Percentiles rank a stretch among this genome's conserved stretches.
phyloP scores from a whole-genome alignment of 1,140 invertebrate genomes.

The Apolygus lucorum region DNA sequence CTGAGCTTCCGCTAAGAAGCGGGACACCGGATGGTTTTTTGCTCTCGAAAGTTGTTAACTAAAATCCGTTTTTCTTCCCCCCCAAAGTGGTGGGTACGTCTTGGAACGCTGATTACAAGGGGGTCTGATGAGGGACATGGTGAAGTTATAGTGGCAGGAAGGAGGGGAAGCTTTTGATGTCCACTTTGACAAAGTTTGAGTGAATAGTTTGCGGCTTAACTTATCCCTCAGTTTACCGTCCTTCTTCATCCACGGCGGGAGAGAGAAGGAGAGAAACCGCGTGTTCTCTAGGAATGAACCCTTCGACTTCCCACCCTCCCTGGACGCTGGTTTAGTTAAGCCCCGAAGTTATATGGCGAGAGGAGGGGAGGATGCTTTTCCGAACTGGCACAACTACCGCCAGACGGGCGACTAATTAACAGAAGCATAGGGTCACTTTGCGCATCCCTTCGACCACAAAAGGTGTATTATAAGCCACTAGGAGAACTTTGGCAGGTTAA shows the following conservation, averaged over 20 bases:
- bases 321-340: neutral
- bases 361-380: neutral
- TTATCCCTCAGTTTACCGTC: neutral
- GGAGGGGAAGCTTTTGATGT: constrained; percentile 2
- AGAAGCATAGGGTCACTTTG: neutral
- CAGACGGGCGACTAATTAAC: neutral
- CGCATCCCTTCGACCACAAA: neutral
- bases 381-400: neutral
- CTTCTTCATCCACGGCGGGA: neutral
- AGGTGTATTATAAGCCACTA: too few relatives aligned
- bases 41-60: neutral
- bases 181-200: constrained; percentile 10
- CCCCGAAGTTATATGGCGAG: neutral
- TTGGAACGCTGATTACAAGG: constrained; percentile 4
- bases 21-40: too few relatives aligned
- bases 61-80: neutral
- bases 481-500: too few relatives aligned
- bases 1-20: too few relatives aligned
- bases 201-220: constrained; percentile 12
- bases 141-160: neutral
- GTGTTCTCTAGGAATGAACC: neutral
- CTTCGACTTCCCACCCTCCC: neutral
- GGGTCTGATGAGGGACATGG: neutral
- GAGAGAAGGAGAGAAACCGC: neutral
- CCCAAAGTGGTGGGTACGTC: neutral